A percentile compares a stretch with the other conserved stretches of the same genome.
These are phyloP conservation scores for Siniperca obscura DNA, from an alignment of 2,797 vertebrate species.

Conservation along the genomic window DNA sequence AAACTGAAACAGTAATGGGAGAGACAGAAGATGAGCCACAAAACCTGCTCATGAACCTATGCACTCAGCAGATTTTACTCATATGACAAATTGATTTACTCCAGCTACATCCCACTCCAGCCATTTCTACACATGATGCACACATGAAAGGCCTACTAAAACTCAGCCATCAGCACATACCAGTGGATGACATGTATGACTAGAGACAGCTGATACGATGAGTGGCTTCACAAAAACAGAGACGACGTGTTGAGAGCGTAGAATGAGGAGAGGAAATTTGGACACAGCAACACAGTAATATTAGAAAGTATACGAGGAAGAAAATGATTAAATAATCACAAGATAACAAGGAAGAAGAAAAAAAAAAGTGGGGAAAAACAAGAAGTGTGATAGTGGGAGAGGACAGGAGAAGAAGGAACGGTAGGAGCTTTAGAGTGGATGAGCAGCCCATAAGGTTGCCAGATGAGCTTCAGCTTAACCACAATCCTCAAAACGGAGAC, in stretches of 20 bases:
- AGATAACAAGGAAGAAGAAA: slow-evolving; percentile 19
- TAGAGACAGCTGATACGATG: slow-evolving; percentile 74
- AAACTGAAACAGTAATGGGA: slow-evolving; percentile 46
- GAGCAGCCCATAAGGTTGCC: slow-evolving; percentile 81
- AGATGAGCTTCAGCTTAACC: slow-evolving; percentile 85
- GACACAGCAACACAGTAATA: slow-evolving; percentile 26
- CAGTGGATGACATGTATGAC: slow-evolving; percentile 75
- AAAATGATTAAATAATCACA: slow-evolving; percentile 31
- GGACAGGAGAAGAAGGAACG: slow-evolving; percentile 52
- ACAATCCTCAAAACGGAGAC: slow-evolving; percentile 81
- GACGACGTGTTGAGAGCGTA: slow-evolving; percentile 35
- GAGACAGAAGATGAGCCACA: slow-evolving; percentile 69
- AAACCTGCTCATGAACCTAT: slow-evolving; percentile 78
- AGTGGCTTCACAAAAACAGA: slow-evolving; percentile 56
- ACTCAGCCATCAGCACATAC: slow-evolving; percentile 82
- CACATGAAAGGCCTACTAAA: slow-evolving; percentile 81
- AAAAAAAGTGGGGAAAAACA: slow-evolving; percentile 25
- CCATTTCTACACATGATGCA: slow-evolving; percentile 80
- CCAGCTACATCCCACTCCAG: slow-evolving; percentile 78
- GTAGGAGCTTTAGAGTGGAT: slow-evolving; percentile 69
- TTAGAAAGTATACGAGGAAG: slow-evolving; percentile 16
- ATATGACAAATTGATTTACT: slow-evolving; percentile 88
- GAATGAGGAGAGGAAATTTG: background rate
- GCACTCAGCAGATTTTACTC: slow-evolving; percentile 83
- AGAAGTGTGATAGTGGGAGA: slow-evolving; percentile 41